Base-by-base conservation (phyloP, 2,113 vertebrate genomes). In the Gymnorhina tibicen region DNA sequence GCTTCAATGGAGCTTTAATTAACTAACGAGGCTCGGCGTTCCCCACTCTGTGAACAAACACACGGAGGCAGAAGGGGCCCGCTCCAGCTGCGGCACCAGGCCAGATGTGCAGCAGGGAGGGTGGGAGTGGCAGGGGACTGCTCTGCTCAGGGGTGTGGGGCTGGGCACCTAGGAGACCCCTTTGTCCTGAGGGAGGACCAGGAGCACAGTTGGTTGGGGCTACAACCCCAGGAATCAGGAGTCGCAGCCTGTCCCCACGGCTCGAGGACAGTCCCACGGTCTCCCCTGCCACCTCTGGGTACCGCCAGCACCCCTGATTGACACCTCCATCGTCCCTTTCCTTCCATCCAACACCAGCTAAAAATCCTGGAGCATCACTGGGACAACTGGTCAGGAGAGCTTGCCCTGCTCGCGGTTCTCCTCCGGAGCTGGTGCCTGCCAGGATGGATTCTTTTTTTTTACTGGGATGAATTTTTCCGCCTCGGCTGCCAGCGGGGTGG, bases 1-100 rank as follows among this genome's bases (percentile, higher is more conserved):
- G 75, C 75, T 89, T 81, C 10, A 2, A 49, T 18, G 2, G 59
- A 62, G 92, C 41, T 58, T 49, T 96, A 90, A 93, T 95, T 95
- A 78, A 33, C 64, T 60, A 46, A 85, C 9, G 69, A 93, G 82
- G 4, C 58, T 13, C 18, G 3, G 60, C 4, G 10, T 2, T 60
- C 4, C 2, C 64, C 4, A 33, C 26, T 6, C 77, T 10, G 41
- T 0, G 81, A 70, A 11, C 72, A 28, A 64, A 26, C 74, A 58
- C n/a, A 15, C 60, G 59, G 23, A 33, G 80, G 63, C 53, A 60
- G 74, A 3, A 37, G 46, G 56, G 2, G 6, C 59, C 39, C 0
- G 4, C 37, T 68, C 58, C 88, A 90, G 90, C 87, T 84, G 82
- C 24, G 59, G 8, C 63, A 3, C 3, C 21, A 7, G 77, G 73